Evolutionary conservation across 2,113 vertebrate genomes (phyloP), one percentile per base, ranked within the genome.

Genomic region (Tachysurus vachellii): DNA sequence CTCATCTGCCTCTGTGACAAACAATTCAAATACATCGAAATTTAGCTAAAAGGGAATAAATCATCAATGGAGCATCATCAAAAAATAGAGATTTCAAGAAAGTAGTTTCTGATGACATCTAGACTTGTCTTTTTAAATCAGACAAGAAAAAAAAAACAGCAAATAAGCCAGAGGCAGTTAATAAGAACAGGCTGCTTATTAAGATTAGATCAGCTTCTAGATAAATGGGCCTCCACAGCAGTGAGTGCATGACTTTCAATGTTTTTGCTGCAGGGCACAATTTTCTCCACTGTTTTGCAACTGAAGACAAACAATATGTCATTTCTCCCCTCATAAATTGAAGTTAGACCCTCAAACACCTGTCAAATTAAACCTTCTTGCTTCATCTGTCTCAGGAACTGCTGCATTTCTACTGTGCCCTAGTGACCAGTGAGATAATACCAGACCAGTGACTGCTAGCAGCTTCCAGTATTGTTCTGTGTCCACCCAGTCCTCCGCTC

Each of bases 1-100:
- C 8, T 97, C 96, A 56, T 95, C 96, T 83, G 88, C 92, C 88
- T 94, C 96, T 96, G 89, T 73, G 88, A 86, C 79, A 77, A 13
- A 77, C 0, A 75, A 81, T 13, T 4, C 53, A 42, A 56, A 75
- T 0, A 81, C 28, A 70, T 8, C 16, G 12, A 83, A 59, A 6
- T 56, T 19, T 14, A 42, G 12, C 11, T 12, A 42, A 13, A 76
- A 14, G 4, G 2, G 10, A 73, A 21, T 42, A 23, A 73, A 73
- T 23, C 3, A 73, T 73, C 36, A 73, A 36, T 23, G 19, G 17
- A 44, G 36, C 31, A 64, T 12, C 13, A 42, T 75, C 71, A 75
- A 6, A 8, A 42, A 8, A 71, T 57, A 68, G 3, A 23, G 59
- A 73, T 28, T 44, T 82, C 21, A 44, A 11, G 42, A 84, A 73